Evolutionary conservation across 2,113 vertebrate species (phyloP), one percentile per base, ranked within the genome.

Genomic region (Bubo bubo): DNA sequence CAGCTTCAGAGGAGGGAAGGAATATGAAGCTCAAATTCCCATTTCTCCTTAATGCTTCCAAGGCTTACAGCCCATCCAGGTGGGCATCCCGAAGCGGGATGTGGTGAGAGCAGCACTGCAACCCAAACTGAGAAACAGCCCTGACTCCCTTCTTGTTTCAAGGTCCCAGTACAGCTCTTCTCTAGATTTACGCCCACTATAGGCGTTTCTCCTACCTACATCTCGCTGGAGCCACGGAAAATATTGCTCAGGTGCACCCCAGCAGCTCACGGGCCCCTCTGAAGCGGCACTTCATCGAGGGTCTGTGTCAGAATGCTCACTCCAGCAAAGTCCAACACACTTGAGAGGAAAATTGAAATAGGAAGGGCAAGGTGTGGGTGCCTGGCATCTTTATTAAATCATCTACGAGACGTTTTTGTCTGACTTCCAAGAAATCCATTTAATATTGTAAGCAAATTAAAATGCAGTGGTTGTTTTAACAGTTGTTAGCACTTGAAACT

Each of bases 371-470:
- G 53, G 26, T 59, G 37, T 18, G 53, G 45, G 41, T 10, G 75
- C 1, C 23, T 4, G 66, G 75, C 28, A 17, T 64, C 66, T 96
- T 96, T 85, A 95, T 95, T 93, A 67, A 97, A 88, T 88, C 91
- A 79, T 12, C 64, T 20, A 2, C 0, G 19, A 93, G 77, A 66
- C 30, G 0, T 13, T 84, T 91, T 13, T 70, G 63, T 30, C 53
- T 0, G 45, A 45, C 53, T 92, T 85, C 30, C 0, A 34, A 96
- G 95, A 92, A 66, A 95, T 87, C 88, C 86, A 5, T 85, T 97
- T 94, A 94, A 94, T 80, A 84, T 67, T 71, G 79, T 50, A 91
- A 96, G 94, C 94, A 90, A 86, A 95, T 95, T 60, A 94, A 94
- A 95, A 55, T 1, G 86, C 75, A 34, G 32, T 64, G 88, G 96